Evolutionary conservation across 2,888 invertebrate genomes (phyloP).

Genomic region (Poecilus cupreus): DNA sequence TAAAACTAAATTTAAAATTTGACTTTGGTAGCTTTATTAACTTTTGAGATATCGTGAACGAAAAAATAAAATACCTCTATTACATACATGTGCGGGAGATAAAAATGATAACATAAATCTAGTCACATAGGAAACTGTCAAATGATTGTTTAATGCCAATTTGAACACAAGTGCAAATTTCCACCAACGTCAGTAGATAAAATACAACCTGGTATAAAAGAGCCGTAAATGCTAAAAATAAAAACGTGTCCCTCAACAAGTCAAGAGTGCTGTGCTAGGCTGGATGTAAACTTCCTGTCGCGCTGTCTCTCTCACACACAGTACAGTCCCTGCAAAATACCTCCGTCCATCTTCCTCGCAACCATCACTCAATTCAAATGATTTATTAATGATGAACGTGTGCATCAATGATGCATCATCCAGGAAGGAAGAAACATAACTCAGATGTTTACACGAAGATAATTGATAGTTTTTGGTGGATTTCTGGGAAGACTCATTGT

Average conservation of each 20-base stretch:
- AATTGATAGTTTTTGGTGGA: background rate
- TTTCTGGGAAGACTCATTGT: too few relatives aligned
- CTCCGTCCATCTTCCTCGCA: background rate
- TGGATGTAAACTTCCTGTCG: constrained; percentile 33
- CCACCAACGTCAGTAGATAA: background rate
- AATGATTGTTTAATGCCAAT: too few relatives aligned
- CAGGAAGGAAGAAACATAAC: background rate
- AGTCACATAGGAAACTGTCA: too few relatives aligned
- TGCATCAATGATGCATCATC: too few relatives aligned
- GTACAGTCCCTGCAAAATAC: background rate
- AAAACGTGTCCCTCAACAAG: constrained; percentile 7
- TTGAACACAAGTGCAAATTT: background rate
- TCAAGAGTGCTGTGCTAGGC: constrained; percentile 1
- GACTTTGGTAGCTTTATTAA: too few relatives aligned
- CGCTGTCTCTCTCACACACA: background rate
- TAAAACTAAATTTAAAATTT: too few relatives aligned
- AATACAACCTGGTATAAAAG: constrained; percentile 8
- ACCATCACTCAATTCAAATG: background rate
- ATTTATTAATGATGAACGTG: background rate
- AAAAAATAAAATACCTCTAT: too few relatives aligned
- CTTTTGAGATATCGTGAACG: too few relatives aligned
- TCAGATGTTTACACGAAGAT: background rate
- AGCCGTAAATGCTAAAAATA: constrained; percentile 29
- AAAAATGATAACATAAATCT: too few relatives aligned
- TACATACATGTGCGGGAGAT: too few relatives aligned